Conservation (phyloP, 2,113 vertebrate genomes). For the Speoplatyrhinus poulsoni region DNA sequence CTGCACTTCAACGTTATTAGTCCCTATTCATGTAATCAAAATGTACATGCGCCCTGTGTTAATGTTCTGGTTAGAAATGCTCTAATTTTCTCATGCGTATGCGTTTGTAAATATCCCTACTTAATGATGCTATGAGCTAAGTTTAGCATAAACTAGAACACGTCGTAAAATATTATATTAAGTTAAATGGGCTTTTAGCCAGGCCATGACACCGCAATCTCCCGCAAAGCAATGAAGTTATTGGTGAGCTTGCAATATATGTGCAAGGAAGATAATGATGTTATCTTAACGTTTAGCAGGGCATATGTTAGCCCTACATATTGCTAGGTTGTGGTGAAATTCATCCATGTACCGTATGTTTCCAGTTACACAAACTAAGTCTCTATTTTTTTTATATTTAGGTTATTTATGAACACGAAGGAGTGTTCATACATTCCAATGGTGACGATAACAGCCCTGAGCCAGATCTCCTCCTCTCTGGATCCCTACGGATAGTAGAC, state of each 20-base stretch:
- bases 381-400: slow-evolving; percentile 46
- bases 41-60: neutral
- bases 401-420: slow-evolving; percentile 92
- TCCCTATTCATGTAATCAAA: neutral
- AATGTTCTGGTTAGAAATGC: neutral
- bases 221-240: neutral
- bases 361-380: neutral
- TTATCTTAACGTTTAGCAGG: too few relatives aligned
- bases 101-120: neutral
- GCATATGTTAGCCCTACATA: neutral
- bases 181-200: neutral
- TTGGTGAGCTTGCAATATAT: neutral
- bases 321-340: neutral
- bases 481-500: slow-evolving; percentile 86
- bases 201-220: neutral
- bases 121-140: neutral
- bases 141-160: neutral
- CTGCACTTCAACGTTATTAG: neutral
- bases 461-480: slow-evolving; percentile 86
- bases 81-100: neutral
- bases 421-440: slow-evolving; percentile 89
- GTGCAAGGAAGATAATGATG: too few relatives aligned
- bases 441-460: slow-evolving; percentile 80
- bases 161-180: too few relatives aligned
- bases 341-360: neutral